phyloP scores from a whole-genome alignment of 2,888 invertebrate species.

The Esperia sulphurella region DNA sequence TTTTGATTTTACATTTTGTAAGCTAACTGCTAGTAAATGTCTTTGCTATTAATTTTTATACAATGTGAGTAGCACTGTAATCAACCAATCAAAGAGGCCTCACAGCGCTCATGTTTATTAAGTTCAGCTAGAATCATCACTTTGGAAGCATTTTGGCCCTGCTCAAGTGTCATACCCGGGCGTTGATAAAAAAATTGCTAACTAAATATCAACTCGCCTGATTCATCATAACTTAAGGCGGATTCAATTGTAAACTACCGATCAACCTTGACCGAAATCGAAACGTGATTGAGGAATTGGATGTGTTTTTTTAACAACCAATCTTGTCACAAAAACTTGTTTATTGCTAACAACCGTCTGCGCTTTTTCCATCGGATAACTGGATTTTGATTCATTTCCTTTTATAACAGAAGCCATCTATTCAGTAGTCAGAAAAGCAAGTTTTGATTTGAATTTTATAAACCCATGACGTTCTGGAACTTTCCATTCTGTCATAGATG shows the following conservation, averaged over 20 bases:
- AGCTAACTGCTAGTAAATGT: too few species aligned
- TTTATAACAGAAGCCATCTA: slow-evolving; percentile 30
- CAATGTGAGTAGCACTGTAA: too few species aligned
- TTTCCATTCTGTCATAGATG: slow-evolving; percentile 37
- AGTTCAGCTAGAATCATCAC: too few species aligned
- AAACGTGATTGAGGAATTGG: slow-evolving; percentile 28
- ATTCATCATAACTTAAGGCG: background rate
- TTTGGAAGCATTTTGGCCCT: too few species aligned
- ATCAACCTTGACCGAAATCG: slow-evolving; percentile 48
- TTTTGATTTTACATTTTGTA: too few species aligned
- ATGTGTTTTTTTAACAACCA: slow-evolving; percentile 19
- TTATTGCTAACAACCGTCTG: slow-evolving; percentile 20
- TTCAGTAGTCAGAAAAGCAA: slow-evolving; percentile 33
- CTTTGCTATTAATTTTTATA: too few species aligned
- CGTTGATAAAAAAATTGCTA: too few species aligned
- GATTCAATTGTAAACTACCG: slow-evolving; percentile 23
- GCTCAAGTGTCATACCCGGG: too few species aligned
- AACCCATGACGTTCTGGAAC: slow-evolving; percentile 34
- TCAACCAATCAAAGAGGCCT: too few species aligned
- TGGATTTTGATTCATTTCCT: slow-evolving; percentile 38
- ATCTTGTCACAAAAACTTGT: slow-evolving; percentile 31
- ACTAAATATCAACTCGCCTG: background rate
- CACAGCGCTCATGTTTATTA: too few species aligned
- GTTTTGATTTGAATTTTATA: slow-evolving; percentile 38
- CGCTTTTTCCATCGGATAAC: slow-evolving; percentile 23